phyloP scores from a whole-genome alignment of 2,888 invertebrate species.

The Drosophila limbata region DNA sequence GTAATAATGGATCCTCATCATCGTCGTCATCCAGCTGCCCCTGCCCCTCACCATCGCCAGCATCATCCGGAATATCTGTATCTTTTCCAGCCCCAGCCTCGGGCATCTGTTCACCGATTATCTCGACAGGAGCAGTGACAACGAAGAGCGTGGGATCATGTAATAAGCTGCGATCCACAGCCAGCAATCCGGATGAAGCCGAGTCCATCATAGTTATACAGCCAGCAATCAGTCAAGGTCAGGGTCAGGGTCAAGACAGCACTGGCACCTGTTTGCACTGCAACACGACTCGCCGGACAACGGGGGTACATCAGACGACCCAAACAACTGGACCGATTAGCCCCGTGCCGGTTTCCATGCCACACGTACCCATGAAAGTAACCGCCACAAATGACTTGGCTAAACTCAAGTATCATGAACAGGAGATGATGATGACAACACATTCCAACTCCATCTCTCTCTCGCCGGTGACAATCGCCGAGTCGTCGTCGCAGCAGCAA shows the following conservation, averaged over 20 bases:
- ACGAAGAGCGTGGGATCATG: constrained; percentile 6
- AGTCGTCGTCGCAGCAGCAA: constrained; percentile 42
- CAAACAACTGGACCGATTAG: constrained; percentile 86
- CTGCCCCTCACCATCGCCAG: constrained; percentile 46
- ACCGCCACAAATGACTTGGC: constrained; percentile 18
- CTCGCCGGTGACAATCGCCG: constrained; percentile 64
- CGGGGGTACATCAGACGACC: constrained; percentile 85
- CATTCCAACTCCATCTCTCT: constrained; percentile 47
- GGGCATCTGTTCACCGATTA: constrained; percentile 50
- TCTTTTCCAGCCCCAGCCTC: constrained; percentile 25
- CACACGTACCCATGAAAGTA: constrained; percentile 53
- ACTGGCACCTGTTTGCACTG: constrained; percentile 84
- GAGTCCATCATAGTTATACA: constrained; percentile 74
- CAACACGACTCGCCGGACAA: constrained; percentile 84
- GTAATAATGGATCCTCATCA: constrained; percentile 34
- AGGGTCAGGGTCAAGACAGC: constrained; percentile 5
- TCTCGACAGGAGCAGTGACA: constrained; percentile 5
- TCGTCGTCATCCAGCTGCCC: constrained; percentile 43
- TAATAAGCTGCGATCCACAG: constrained; percentile 12
- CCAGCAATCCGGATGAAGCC: constrained; percentile 25
- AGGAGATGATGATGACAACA: constrained; percentile 19
- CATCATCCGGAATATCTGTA: constrained; percentile 50
- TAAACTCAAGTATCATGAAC: constrained; percentile 25
- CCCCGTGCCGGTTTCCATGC: constrained; percentile 83
- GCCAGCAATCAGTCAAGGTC: constrained; percentile 42